Evolutionary conservation across 2,888 invertebrate species (phyloP), one percentile per base, ranked within the genome.

Genomic region (Amphipoea lucens): DNA sequence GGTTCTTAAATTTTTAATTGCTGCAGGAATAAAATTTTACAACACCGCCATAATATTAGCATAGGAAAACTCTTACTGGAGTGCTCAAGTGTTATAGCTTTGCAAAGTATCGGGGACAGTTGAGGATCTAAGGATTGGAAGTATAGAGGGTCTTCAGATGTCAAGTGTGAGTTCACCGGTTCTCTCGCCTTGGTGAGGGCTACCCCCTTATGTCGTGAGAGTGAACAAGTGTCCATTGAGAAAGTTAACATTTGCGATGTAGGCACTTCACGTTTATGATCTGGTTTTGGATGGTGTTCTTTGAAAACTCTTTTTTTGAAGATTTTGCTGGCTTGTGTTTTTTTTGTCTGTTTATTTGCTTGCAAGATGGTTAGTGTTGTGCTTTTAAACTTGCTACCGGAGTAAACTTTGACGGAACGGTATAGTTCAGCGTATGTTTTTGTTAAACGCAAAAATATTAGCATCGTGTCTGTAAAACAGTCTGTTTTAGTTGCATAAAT

Each of bases 141-240:
- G 82, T 74, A 80, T 79, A 63, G 69, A 83, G 82, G 78, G 74
- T 65, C 88, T 88, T 68, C 48, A 54, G 74, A 76, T 85, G 87
- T 85, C 81, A 82, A 87, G 82, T 85, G 82, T 78, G 74, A 71
- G 84, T 88, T 84, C 86, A 78, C 74, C 74, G 75, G 78, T 77
- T 73, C 84, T 67, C 74, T 70, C 63, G 60, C 68, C 54, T 63
- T n/a, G 1, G 66, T 11, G 83, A 78, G 87, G 81, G 84, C 84
- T 57, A 82, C 78, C 88, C 87, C 87, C 90, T 88, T 83, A 81
- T 84, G 87, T 82, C 82, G 85, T 78, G 81, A 87, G 89, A 84
- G 84, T 71, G 86, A 82, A 90, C 87, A 87, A 91, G 89, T 88
- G 90, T 89, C 88, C 84, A 81, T 87, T 88, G 84, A 88, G 75